A percentile compares a stretch with the other conserved stretches of the same genome.
Conservation (phyloP, 2,797 vertebrate species). For the Gymnothorax reevesii region DNA sequence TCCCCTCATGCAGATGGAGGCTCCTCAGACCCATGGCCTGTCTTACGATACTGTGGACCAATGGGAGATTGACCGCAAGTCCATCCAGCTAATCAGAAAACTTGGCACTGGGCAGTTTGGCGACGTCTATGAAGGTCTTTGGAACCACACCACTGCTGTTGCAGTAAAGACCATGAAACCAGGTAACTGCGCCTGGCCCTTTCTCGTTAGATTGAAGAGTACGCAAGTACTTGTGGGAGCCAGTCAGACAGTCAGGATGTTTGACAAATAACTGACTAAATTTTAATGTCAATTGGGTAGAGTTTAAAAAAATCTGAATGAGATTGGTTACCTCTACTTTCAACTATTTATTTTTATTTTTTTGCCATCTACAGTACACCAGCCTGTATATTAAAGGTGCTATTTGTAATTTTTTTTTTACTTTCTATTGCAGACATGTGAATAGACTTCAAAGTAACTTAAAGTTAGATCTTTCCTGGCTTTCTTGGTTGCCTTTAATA, state of each 20-base stretch:
- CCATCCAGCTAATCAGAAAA: slow-evolving; percentile 77
- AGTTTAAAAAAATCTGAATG: neutral
- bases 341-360: too few relatives aligned
- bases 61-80: slow-evolving; percentile 89
- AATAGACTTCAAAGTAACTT: too few relatives aligned
- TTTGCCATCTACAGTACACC: too few relatives aligned
- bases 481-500: too few relatives aligned
- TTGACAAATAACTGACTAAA: too few relatives aligned
- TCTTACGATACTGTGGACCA: slow-evolving; percentile 92
- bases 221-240: neutral
- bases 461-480: too few relatives aligned
- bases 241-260: neutral
- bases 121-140: slow-evolving; percentile 89
- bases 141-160: slow-evolving; percentile 87
- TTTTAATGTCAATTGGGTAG: neutral
- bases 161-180: slow-evolving; percentile 93
- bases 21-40: slow-evolving; percentile 77
- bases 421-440: too few relatives aligned
- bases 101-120: slow-evolving; percentile 93
- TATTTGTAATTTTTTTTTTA: too few relatives aligned
- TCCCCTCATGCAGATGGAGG: slow-evolving; percentile 57
- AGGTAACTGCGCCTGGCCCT: slow-evolving; percentile 67
- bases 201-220: neutral
- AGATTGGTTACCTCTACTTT: too few relatives aligned
- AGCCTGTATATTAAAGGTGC: too few relatives aligned